Percentiles rank a stretch among this genome's conserved stretches.
Evolutionary conservation across 2,888 invertebrate genomes (phyloP).

Genomic region (Ctena decussata): DNA sequence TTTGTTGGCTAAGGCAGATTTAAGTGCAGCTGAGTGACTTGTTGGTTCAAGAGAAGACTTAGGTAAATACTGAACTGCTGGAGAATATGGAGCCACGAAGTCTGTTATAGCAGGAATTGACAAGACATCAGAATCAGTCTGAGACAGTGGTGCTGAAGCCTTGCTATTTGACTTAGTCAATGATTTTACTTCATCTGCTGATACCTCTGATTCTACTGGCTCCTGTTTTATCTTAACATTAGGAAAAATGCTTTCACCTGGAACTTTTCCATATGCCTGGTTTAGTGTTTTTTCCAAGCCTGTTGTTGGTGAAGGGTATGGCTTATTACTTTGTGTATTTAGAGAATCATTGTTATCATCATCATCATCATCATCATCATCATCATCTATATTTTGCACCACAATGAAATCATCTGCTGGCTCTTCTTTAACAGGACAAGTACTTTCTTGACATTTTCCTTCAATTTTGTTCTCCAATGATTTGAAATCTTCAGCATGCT

Average conservation of each 20-base stretch:
- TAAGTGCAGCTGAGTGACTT: not conserved
- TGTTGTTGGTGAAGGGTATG: not conserved
- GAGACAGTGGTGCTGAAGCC: not conserved
- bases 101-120: not conserved
- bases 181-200: not conserved
- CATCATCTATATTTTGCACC: constrained; percentile 1
- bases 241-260: no score
- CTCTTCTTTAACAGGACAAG: not conserved
- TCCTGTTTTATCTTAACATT: not conserved
- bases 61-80: not conserved
- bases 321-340: no score
- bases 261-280: no score
- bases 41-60: not conserved
- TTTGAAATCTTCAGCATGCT: not conserved
- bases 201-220: not conserved
- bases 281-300: no score
- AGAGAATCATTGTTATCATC: no score
- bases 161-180: not conserved
- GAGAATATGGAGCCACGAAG: not conserved
- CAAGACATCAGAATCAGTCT: not conserved
- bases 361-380: not conserved
- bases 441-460: not conserved
- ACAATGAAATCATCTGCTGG: not conserved
- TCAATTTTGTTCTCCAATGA: not conserved
- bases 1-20: not conserved